Evolutionary conservation across 2,888 invertebrate species (phyloP).

Genomic region (Netelia melanura): DNA sequence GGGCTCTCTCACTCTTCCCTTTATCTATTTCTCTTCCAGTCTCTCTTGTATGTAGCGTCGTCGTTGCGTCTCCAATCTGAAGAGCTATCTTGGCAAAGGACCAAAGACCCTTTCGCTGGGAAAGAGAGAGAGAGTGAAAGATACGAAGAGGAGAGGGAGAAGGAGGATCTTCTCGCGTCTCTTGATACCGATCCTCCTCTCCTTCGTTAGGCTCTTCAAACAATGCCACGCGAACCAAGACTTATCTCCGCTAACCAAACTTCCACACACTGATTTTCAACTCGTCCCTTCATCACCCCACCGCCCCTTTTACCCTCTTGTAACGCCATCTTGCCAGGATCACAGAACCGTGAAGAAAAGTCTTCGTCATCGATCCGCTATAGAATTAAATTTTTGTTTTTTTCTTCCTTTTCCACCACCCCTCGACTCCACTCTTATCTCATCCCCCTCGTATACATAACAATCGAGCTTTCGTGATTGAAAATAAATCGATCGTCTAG

Average conservation of each 20-base stretch:
- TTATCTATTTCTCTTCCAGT: conserved; percentile 1
- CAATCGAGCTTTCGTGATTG: conserved; percentile 9
- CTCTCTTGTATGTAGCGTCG: background rate
- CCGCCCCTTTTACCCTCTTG: background rate
- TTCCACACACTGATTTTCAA: conserved; percentile 39
- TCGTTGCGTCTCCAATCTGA: conserved; percentile 43
- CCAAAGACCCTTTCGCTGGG: conserved; percentile 44
- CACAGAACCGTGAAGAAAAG: conserved; percentile 22
- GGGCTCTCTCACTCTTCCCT: conserved; percentile 12
- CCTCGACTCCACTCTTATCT: background rate
- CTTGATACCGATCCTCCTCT: conserved; percentile 62
- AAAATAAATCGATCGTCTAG: conserved; percentile 26
- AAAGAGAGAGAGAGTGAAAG: background rate
- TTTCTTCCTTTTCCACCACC: background rate
- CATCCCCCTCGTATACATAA: background rate
- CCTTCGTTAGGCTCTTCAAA: conserved; percentile 67
- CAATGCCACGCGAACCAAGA: conserved; percentile 58
- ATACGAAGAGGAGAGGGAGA: background rate
- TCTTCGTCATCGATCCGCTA: conserved; percentile 33
- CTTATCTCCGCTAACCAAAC: conserved; percentile 61
- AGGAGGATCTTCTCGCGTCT: conserved; percentile 8
- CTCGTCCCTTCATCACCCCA: background rate
- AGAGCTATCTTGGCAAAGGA: conserved; percentile 62
- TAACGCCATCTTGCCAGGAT: background rate
- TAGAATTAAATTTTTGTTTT: conserved; percentile 2